phyloP scores from a whole-genome alignment of 2,888 invertebrate species.

The Drosophila kanekoi region DNA sequence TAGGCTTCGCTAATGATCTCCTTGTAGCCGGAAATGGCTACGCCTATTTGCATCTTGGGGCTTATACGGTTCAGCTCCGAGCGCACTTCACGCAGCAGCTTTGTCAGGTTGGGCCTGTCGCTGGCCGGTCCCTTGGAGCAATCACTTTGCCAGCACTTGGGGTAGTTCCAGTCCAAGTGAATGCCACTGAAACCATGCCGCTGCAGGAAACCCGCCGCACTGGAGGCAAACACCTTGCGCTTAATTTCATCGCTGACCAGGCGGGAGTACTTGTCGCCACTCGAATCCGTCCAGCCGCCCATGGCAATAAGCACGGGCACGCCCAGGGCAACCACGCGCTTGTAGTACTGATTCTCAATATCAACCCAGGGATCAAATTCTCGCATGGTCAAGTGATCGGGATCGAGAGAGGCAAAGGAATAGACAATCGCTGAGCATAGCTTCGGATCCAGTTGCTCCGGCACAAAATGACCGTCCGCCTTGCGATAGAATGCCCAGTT shows the following conservation, averaged over 20 bases:
- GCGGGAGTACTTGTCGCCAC: slow-evolving; percentile 94
- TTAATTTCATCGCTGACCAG: slow-evolving; percentile 89
- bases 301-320: slow-evolving; percentile 91
- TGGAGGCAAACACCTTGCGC: slow-evolving; percentile 89
- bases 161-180: slow-evolving; percentile 98
- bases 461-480: slow-evolving; percentile 93
- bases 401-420: slow-evolving; percentile 94
- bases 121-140: slow-evolving; percentile 92
- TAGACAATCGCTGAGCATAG: slow-evolving; percentile 96
- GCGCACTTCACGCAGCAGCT: slow-evolving; percentile 88
- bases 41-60: slow-evolving; percentile 89
- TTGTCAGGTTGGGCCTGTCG: slow-evolving; percentile 92
- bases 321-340: slow-evolving; percentile 89
- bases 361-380: slow-evolving; percentile 96
- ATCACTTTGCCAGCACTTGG: slow-evolving; percentile 96
- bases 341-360: slow-evolving; percentile 93
- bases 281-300: slow-evolving; percentile 98
- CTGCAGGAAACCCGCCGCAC: slow-evolving; percentile 89
- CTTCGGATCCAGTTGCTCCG: slow-evolving; percentile 92
- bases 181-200: slow-evolving; percentile 93
- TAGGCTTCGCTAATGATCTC: slow-evolving; percentile 95
- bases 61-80: slow-evolving; percentile 78
- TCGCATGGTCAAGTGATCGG: slow-evolving; percentile 90
- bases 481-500: slow-evolving; percentile 95
- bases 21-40: slow-evolving; percentile 95